These are phyloP conservation scores for Dendrophyllia cribrosa DNA, from an alignment of 64 coral and sea anemone genomes.

Conservation along the genomic window DNA sequence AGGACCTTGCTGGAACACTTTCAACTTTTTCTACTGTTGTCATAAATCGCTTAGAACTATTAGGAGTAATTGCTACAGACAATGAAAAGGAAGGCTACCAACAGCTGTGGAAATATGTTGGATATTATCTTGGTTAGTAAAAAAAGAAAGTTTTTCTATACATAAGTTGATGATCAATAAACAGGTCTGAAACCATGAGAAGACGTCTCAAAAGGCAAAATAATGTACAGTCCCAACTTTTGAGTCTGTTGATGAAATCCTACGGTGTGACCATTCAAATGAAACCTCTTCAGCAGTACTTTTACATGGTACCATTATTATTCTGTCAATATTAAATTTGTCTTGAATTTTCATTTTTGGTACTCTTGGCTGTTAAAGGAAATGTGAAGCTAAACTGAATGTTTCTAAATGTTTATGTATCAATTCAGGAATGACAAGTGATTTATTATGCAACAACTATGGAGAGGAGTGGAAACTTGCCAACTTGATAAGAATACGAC, in stretches of 20 bases:
- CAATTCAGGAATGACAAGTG: conserved; percentile 8
- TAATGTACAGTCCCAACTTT: too few relatives aligned
- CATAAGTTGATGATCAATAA: too few relatives aligned
- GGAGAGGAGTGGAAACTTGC: conserved; percentile 45
- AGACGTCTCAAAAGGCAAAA: too few relatives aligned
- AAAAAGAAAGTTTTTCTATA: neutral
- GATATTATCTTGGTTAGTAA: conserved; percentile 50
- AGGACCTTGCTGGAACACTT: conserved; percentile 49
- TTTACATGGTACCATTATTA: too few relatives aligned
- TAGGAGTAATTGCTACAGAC: neutral
- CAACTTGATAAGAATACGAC: conserved; percentile 5
- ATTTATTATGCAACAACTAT: conserved; percentile 24
- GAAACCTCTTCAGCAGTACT: too few relatives aligned
- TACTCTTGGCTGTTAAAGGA: too few relatives aligned
- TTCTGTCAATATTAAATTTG: too few relatives aligned
- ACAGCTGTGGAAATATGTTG: conserved; percentile 57
- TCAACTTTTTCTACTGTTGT: conserved; percentile 27
- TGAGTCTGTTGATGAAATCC: too few relatives aligned
- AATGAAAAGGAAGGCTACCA: conserved; percentile 38
- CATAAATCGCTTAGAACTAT: neutral
- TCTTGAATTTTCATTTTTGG: too few relatives aligned
- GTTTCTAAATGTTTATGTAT: neutral
- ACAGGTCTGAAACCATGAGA: too few relatives aligned
- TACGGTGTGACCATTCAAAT: too few relatives aligned
- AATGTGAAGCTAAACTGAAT: too few relatives aligned